These are phyloP conservation scores for Ctenopoma kingsleyae DNA, from an alignment of 2,797 vertebrate genomes.

Conservation along the genomic window DNA sequence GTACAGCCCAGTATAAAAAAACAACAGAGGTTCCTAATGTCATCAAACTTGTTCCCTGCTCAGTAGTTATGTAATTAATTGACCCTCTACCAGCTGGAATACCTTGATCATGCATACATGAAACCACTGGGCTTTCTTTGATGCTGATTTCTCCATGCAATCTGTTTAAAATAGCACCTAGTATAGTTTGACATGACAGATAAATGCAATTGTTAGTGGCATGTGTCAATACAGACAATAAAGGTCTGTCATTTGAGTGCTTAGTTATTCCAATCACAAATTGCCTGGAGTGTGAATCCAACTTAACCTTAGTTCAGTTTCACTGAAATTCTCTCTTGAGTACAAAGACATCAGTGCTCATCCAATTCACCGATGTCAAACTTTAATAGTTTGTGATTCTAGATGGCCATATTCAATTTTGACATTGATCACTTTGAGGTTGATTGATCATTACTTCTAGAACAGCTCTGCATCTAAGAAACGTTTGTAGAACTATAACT, in stretches of 20 bases:
- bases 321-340: not conserved
- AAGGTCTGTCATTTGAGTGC: not conserved
- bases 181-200: not conserved
- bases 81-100: not conserved
- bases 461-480: constrained; percentile 52
- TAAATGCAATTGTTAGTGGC: no score
- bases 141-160: not conserved
- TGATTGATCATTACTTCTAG: not conserved
- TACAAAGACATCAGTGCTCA: not conserved
- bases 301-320: not conserved
- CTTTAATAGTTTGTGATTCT: not conserved
- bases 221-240: no score
- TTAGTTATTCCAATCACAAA: not conserved
- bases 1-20: not conserved
- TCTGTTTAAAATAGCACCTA: not conserved
- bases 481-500: constrained; percentile 29
- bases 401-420: not conserved
- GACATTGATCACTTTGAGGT: no score
- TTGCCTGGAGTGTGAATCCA: not conserved
- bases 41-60: not conserved
- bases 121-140: not conserved
- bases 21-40: not conserved
- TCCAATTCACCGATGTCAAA: not conserved
- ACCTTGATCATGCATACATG: not conserved
- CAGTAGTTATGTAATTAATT: not conserved